A percentile compares a stretch with the other conserved stretches of the same genome.
These are phyloP conservation scores for Drosophila mimica DNA, from an alignment of 2,888 invertebrate species.

Conservation along the genomic window DNA sequence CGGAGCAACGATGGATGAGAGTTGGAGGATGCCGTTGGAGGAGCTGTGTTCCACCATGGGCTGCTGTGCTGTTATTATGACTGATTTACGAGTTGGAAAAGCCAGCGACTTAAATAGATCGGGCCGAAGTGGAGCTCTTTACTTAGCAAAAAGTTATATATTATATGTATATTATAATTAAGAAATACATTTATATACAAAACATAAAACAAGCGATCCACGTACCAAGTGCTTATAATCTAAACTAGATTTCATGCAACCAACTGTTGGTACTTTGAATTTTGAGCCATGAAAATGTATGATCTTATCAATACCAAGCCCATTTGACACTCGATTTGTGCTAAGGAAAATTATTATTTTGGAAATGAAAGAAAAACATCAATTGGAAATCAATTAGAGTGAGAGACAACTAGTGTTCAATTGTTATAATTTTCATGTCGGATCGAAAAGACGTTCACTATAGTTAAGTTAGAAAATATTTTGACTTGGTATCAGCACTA, in stretches of 20 bases:
- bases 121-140: constrained; percentile 24
- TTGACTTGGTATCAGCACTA: constrained; percentile 3
- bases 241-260: constrained; percentile 22
- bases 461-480: neutral
- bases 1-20: neutral
- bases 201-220: constrained; percentile 46
- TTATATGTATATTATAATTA: constrained; percentile 33
- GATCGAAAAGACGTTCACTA: neutral
- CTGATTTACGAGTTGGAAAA: constrained; percentile 50
- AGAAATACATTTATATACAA: constrained; percentile 65
- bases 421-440: neutral
- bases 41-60: constrained; percentile 5
- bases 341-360: neutral
- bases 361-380: neutral
- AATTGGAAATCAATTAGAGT: constrained; percentile 13
- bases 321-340: constrained; percentile 3
- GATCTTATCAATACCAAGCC: constrained; percentile 13
- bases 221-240: neutral
- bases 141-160: constrained; percentile 56
- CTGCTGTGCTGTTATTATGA: constrained; percentile 30
- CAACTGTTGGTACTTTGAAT: constrained; percentile 12
- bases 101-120: constrained; percentile 42
- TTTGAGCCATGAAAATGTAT: constrained; percentile 40
- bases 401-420: constrained; percentile 31
- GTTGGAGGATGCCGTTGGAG: neutral